Evolutionary conservation across 2,113 vertebrate species (phyloP).

Genomic region (Barnardius zonarius): DNA sequence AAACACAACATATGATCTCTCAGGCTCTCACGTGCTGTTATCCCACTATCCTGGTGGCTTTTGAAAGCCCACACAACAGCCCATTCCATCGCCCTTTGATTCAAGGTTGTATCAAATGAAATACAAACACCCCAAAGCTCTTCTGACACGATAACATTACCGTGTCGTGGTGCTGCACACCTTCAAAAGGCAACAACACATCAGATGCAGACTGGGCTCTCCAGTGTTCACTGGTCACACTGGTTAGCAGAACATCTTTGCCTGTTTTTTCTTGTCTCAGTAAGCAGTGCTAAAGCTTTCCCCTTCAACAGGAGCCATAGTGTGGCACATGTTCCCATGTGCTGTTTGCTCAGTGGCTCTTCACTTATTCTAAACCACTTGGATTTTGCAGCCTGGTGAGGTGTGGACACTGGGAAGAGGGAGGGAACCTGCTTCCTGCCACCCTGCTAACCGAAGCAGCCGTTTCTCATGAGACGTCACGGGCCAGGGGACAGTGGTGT

Average conservation of each 20-base stretch:
- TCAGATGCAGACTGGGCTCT: background rate
- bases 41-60: background rate
- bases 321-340: background rate
- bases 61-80: background rate
- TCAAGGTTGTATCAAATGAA: background rate
- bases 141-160: rapidly evolving
- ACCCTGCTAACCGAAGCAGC: background rate
- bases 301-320: background rate
- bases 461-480: background rate
- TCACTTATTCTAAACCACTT: background rate
- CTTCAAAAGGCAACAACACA: background rate
- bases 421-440: constrained; percentile 32
- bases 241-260: background rate
- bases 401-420: background rate
- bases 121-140: background rate
- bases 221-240: background rate
- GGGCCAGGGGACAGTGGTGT: background rate
- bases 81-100: background rate
- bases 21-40: background rate
- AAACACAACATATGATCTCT: rapidly evolving
- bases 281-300: background rate
- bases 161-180: rapidly evolving
- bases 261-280: background rate
- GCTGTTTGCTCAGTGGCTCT: background rate
- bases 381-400: background rate